Percentiles rank a stretch among this genome's conserved stretches.
Evolutionary conservation across 2,113 vertebrate genomes (phyloP).

Genomic region (Chauna torquata): DNA sequence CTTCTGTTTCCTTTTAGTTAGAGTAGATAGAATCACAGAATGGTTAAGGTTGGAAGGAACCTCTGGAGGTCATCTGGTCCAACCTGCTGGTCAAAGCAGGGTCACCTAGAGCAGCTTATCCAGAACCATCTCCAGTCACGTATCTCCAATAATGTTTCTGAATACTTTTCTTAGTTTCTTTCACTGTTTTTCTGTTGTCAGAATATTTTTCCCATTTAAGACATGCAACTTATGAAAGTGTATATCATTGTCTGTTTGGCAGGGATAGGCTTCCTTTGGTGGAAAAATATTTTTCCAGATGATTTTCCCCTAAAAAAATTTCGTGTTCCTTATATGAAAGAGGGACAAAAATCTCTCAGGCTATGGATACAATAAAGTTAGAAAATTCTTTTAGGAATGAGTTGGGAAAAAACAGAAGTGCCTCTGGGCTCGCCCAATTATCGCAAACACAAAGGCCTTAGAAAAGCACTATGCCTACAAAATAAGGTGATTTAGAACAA

Average conservation of each 20-base stretch:
- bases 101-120: background rate
- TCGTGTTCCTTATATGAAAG: background rate
- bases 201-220: background rate
- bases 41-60: fast-evolving
- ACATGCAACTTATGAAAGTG: background rate
- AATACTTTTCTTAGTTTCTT: background rate
- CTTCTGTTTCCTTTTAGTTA: background rate
- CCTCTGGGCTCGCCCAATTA: background rate
- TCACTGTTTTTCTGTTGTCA: background rate
- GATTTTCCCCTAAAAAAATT: background rate
- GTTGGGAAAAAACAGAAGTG: background rate
- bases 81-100: background rate
- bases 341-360: background rate
- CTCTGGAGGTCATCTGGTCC: background rate
- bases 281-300: background rate
- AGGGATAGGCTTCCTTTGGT: background rate
- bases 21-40: background rate
- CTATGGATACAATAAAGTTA: background rate
- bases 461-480: background rate
- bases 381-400: background rate
- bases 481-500: background rate
- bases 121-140: no score
- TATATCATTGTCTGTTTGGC: background rate
- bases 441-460: background rate
- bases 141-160: background rate